A percentile compares a stretch with the other conserved stretches of the same genome.
phyloP scores from a whole-genome alignment of 2,113 vertebrate genomes.

The Perccottus glenii region DNA sequence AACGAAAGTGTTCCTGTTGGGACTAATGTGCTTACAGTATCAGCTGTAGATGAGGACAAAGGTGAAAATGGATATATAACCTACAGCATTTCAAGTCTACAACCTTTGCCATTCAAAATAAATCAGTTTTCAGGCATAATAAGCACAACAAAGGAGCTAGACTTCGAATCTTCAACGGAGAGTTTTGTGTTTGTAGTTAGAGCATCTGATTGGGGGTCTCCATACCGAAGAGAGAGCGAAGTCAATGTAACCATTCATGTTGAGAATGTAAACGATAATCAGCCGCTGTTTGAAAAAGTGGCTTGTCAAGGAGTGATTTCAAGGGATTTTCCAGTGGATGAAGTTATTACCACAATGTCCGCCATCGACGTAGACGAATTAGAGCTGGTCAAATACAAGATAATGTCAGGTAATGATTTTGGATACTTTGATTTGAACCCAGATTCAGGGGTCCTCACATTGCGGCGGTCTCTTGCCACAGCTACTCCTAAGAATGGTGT shows the following conservation, averaged over 20 bases:
- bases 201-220: constrained; percentile 97
- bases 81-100: constrained; percentile 91
- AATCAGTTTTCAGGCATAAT: constrained; percentile 96
- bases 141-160: constrained; percentile 88
- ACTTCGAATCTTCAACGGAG: constrained; percentile 94
- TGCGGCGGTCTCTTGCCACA: constrained; percentile 84
- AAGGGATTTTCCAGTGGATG: constrained; percentile 87
- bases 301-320: constrained; percentile 92
- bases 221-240: constrained; percentile 93
- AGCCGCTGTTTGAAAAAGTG: constrained; percentile 94
- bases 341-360: constrained; percentile 93
- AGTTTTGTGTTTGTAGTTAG: constrained; percentile 91
- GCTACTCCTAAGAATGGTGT: constrained; percentile 83
- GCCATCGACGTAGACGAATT: constrained; percentile 96
- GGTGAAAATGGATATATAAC: constrained; percentile 98
- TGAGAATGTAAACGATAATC: constrained; percentile 94
- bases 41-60: constrained; percentile 87
- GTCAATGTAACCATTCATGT: constrained; percentile 92
- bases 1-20: constrained; percentile 91
- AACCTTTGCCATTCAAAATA: constrained; percentile 88
- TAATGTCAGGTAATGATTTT: constrained; percentile 92
- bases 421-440: constrained; percentile 94
- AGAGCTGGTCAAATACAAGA: constrained; percentile 95
- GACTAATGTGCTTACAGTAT: constrained; percentile 84
- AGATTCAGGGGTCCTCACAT: constrained; percentile 91